Evolutionary conservation across 2,797 vertebrate species (phyloP), one percentile per base, ranked within the genome.

Genomic region (Anas bernieri): DNA sequence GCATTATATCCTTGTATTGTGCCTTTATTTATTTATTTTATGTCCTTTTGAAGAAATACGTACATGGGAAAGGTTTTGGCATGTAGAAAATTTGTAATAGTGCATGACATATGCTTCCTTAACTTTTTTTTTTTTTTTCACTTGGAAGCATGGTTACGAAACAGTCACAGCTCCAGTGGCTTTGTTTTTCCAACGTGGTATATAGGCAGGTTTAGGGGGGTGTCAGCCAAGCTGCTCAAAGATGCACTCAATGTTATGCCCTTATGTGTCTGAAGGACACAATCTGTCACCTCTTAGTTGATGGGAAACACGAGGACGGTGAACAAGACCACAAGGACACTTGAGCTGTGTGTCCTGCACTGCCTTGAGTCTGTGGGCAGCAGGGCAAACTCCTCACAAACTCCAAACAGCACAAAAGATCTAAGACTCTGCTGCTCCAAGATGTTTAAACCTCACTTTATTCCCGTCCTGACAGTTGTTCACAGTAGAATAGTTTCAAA

Each of bases 191-290:
- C 63, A 56, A 7, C 39, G 4, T 46, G 6, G 3, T 31, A 2
- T 15, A 3, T 0, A 45, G 68, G 8, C 33, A 30, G 66, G 10
- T 73, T 90, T 64, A 6, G 9, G 30, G 30, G 22, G 17, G 21
- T 26, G 58, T 55, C 73, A 80, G 79, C 17, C 10, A 46, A 75
- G 33, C 62, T 4, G 9, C 7, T 8, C 0, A 6, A 20, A 37
- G 58, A 7, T 1, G 3, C 50, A 22, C 67, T 22, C 31, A 39
- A 41, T 18, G 35, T 37, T 30, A 7, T 0, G 25, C 69, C 90
- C 81, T 87, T 45, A 59, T 73, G 63, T 35, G 28, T 33, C 56
- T 56, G 75, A 95, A 94, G 86, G 90, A 79, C 77, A 61, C 46
- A 52, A 39, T 52, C 62, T 83, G 43, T 59, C 83, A 85, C 63